These are phyloP conservation scores for Serilophus lunatus DNA, from an alignment of 2,113 vertebrate species.

Conservation along the genomic window DNA sequence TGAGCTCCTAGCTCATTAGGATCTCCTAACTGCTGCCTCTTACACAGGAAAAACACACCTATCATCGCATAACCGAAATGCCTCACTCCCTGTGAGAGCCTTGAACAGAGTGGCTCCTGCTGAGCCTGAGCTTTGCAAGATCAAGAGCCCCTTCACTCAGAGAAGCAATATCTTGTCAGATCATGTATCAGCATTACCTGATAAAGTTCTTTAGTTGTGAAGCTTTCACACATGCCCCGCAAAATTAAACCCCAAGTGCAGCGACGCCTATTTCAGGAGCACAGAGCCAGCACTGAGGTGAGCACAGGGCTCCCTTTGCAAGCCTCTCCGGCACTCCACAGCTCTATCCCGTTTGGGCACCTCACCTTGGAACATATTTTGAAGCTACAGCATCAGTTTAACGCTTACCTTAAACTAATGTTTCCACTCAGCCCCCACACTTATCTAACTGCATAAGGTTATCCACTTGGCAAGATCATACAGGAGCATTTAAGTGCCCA, in stretches of 20 bases:
- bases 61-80: neutral
- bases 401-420: neutral
- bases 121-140: neutral
- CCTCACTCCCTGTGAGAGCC: neutral
- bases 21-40: neutral
- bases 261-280: accelerated
- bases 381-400: neutral
- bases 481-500: neutral
- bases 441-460: neutral
- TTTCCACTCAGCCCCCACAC: neutral
- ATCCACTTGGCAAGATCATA: neutral
- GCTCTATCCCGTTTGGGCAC: neutral
- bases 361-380: accelerated
- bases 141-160: neutral
- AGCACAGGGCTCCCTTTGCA: neutral
- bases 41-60: constrained; percentile 9
- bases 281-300: accelerated
- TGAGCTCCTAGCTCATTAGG: constrained; percentile 28
- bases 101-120: neutral
- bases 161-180: neutral
- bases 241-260: neutral
- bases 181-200: neutral
- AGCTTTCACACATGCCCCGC: neutral
- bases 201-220: neutral
- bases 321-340: neutral